phyloP scores from a whole-genome alignment of 2,797 vertebrate species.

The Danio choprae region DNA sequence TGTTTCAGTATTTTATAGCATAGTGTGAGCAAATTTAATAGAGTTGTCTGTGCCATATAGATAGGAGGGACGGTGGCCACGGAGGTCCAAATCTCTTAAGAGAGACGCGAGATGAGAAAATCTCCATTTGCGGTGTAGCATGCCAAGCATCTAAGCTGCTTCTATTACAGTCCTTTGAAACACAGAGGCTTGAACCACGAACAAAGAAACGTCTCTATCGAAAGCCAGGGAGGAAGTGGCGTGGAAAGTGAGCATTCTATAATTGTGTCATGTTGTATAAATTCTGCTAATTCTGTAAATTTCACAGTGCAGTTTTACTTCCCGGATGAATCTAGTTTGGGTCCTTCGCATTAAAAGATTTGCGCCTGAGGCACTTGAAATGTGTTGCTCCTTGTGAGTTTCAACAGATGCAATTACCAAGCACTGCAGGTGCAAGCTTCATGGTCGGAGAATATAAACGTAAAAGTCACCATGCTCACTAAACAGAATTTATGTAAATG shows the following conservation, averaged over 20 bases:
- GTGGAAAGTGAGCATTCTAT: slow-evolving; percentile 8
- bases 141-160: slow-evolving; percentile 33
- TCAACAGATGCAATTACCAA: slow-evolving; percentile 20
- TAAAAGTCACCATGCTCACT: slow-evolving; percentile 24
- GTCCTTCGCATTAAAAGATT: slow-evolving; percentile 7
- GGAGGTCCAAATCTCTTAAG: slow-evolving; percentile 16
- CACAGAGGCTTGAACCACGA: slow-evolving; percentile 21
- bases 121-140: slow-evolving; percentile 34
- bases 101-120: slow-evolving; percentile 28
- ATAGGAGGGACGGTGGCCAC: slow-evolving; percentile 32
- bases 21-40: neutral
- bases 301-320: slow-evolving; percentile 11
- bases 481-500: slow-evolving; percentile 22
- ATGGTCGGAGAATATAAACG: neutral
- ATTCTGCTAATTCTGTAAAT: slow-evolving; percentile 26
- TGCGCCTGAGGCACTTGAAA: slow-evolving; percentile 27
- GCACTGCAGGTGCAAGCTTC: slow-evolving; percentile 15
- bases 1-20: neutral
- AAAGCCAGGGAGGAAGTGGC: slow-evolving; percentile 1
- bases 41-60: slow-evolving; percentile 35
- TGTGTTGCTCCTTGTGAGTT: slow-evolving; percentile 12
- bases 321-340: neutral
- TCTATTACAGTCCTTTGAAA: slow-evolving; percentile 44
- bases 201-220: slow-evolving; percentile 37
- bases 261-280: slow-evolving; percentile 31